A percentile compares a stretch with the other conserved stretches of the same genome.
These are phyloP conservation scores for Mormyrus lacerda DNA, from an alignment of 2,113 vertebrate species.

Conservation along the genomic window DNA sequence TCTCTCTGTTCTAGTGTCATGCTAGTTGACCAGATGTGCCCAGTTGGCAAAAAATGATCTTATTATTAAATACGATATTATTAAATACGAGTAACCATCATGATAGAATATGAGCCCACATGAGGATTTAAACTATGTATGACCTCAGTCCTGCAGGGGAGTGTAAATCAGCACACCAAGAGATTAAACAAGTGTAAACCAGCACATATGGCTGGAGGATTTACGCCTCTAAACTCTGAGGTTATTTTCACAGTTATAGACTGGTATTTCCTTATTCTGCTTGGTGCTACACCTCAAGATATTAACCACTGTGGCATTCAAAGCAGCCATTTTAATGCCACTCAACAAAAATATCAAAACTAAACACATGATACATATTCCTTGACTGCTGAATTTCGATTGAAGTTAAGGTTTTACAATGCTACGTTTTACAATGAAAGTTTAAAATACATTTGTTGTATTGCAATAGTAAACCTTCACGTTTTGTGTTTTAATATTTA, in stretches of 20 bases:
- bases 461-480: not conserved
- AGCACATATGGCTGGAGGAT: not conserved
- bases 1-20: not conserved
- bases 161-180: not conserved
- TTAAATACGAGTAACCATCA: not conserved
- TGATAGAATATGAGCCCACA: not conserved
- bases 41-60: not conserved
- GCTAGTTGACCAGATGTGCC: not conserved
- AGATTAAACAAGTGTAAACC: not conserved
- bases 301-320: no score
- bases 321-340: not conserved
- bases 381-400: not conserved
- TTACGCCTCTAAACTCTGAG: not conserved
- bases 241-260: not conserved
- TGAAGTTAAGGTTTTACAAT: no score
- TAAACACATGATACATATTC: not conserved
- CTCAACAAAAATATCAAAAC: not conserved
- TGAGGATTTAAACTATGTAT: not conserved
- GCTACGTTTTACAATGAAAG: no score
- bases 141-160: not conserved
- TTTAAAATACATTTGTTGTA: not conserved
- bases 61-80: not conserved
- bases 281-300: no score
- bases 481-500: not conserved
- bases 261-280: not conserved